Base-by-base conservation (phyloP, 2,113 vertebrate genomes). In the Castor canadensis region DNA sequence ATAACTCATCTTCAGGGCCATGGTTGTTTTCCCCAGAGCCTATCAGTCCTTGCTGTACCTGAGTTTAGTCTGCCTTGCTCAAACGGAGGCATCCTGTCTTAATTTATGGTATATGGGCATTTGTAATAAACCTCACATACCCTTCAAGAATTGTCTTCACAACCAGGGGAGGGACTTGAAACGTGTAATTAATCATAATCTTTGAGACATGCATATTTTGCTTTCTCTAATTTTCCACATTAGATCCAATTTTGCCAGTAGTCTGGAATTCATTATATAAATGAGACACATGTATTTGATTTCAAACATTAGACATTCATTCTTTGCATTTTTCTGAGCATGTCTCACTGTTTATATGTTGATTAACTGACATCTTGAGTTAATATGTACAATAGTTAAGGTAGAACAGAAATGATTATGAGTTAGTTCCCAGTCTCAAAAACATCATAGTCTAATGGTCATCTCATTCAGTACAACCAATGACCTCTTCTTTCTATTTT, bases 141-240 rank as follows among this genome's bases (percentile, higher is more conserved):
- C 32, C 32, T 92, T 92, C 49, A 82, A 66, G 28, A 95, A 75
- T n/a, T 67, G 10, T 49, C 32, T 67, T 84, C 35, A 43, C 1
- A 56, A 9, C n/a, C 47, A 88, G 56, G 93, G n/a, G 62, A 87
- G 94, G 26, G 32, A 75, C 11, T 93, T 47, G 52, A 79, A 38
- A 67, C 93, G 73, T 49, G 22, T n/a, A 73, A 87, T 45, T 66
- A 45, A 30, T 76, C 16, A 40, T 66, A 38, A 67, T 76, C 7
- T 83, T 54, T 62, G 30, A 76, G n/a, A 60, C 28, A 67, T 28
- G 35, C 56, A 15, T 79, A 67, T 60, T 79, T 89, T 83, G 30
- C 49, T 95, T 94, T 90, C 47, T 56, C 40, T n/a, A 66, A 1
- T 82, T 96, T 91, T 85, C 40, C 32, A 77, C 32, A 87, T 58